phyloP scores from a whole-genome alignment of 2,888 invertebrate genomes.

The Notodonta dromedarius region DNA sequence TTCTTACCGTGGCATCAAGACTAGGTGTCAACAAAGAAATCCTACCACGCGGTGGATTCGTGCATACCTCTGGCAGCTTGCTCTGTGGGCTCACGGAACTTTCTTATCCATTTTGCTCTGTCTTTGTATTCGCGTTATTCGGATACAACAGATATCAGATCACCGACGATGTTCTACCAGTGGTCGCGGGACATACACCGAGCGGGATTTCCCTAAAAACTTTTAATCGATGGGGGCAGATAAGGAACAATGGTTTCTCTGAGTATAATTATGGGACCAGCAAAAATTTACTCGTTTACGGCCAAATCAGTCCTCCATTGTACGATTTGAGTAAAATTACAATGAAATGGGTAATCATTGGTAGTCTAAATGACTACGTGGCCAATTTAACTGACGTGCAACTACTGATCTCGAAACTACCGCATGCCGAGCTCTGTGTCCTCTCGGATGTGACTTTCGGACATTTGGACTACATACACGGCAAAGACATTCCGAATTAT shows the following conservation, averaged over 20 bases:
- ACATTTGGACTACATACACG: constrained; percentile 50
- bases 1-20: constrained; percentile 10
- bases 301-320: constrained; percentile 30
- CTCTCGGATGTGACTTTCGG: constrained; percentile 43
- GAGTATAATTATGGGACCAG: constrained; percentile 37
- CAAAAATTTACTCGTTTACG: constrained; percentile 34
- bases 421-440: constrained; percentile 32
- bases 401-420: constrained; percentile 25
- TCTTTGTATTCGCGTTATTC: constrained; percentile 34
- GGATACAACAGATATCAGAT: constrained; percentile 46
- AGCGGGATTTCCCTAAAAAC: constrained; percentile 46
- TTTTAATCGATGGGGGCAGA: constrained; percentile 46
- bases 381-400: constrained; percentile 38
- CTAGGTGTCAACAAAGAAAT: constrained; percentile 30
- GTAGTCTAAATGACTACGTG: constrained; percentile 44
- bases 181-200: constrained; percentile 42
- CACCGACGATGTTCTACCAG: constrained; percentile 32
- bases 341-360: constrained; percentile 38
- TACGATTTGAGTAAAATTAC: constrained; percentile 36
- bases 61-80: constrained; percentile 23
- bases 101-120: constrained; percentile 41
- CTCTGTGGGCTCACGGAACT: constrained; percentile 36
- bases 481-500: constrained; percentile 41
- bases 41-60: constrained; percentile 27
- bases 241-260: constrained; percentile 40